These are phyloP conservation scores for Sicus ferrugineus DNA, from an alignment of 2,888 invertebrate species.

Conservation along the genomic window DNA sequence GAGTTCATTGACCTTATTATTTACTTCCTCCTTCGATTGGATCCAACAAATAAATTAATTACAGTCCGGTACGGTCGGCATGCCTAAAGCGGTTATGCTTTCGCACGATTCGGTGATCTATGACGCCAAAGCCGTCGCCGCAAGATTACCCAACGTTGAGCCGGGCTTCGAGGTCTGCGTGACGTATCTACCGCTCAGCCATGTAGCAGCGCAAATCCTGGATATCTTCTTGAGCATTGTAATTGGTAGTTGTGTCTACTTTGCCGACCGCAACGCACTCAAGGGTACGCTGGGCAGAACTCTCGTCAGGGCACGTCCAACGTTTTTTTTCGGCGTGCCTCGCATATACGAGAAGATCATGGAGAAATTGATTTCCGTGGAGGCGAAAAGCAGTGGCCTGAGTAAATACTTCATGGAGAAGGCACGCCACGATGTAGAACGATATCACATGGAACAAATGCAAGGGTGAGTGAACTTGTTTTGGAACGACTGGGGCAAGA, in stretches of 20 bases:
- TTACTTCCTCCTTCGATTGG: not conserved
- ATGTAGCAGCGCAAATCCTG: constrained; percentile 83
- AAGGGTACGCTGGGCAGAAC: constrained; percentile 82
- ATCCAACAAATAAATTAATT: not conserved
- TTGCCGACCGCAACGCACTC: constrained; percentile 87
- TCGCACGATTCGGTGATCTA: constrained; percentile 86
- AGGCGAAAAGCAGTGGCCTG: constrained; percentile 72
- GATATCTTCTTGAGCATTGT: constrained; percentile 72
- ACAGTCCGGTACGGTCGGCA: constrained; percentile 85
- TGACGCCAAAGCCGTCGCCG: constrained; percentile 68
- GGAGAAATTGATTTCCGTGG: constrained; percentile 80
- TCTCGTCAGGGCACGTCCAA: constrained; percentile 78
- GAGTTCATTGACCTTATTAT: not conserved
- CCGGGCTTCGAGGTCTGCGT: constrained; percentile 71
- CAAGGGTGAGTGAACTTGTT: constrained; percentile 67
- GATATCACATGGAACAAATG: constrained; percentile 69
- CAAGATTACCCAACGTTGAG: constrained; percentile 66
- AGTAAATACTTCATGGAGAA: constrained; percentile 74
- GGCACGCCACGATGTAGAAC: constrained; percentile 72
- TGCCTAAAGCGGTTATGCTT: constrained; percentile 92
- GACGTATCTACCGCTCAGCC: constrained; percentile 86
- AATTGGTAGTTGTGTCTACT: constrained; percentile 69
- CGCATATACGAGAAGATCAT: constrained; percentile 93
- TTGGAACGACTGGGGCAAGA: too few relatives aligned
- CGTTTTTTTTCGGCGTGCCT: constrained; percentile 85